phyloP scores from a whole-genome alignment of 2,888 invertebrate species.

The Dexiosoma caninum region DNA sequence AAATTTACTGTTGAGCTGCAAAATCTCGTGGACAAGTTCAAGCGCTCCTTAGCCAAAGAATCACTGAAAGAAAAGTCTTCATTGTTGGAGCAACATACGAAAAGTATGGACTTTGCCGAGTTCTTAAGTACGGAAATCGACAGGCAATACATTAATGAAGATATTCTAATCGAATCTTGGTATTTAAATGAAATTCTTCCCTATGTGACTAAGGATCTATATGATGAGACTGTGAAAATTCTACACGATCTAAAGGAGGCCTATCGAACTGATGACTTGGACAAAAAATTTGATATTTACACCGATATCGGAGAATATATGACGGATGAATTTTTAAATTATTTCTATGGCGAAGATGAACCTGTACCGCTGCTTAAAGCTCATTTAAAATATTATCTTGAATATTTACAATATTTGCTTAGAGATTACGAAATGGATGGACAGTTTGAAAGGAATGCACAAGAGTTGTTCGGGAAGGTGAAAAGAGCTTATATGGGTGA shows the following conservation, averaged over 20 bases:
- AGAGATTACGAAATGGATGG: slow-evolving; percentile 4
- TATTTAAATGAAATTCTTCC: slow-evolving; percentile 51
- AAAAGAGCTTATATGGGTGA: slow-evolving; percentile 6
- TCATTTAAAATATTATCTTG: slow-evolving; percentile 58
- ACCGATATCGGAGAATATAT: slow-evolving; percentile 57
- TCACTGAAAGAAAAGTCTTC: slow-evolving; percentile 44
- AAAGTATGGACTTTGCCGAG: slow-evolving; percentile 41
- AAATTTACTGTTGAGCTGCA: slow-evolving; percentile 46
- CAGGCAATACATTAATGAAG: slow-evolving; percentile 63
- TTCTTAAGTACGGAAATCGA: slow-evolving; percentile 58
- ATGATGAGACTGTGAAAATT: slow-evolving; percentile 37
- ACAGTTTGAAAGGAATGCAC: slow-evolving; percentile 19
- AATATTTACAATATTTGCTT: slow-evolving; percentile 60
- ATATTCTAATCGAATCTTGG: slow-evolving; percentile 64
- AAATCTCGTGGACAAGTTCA: slow-evolving; percentile 46
- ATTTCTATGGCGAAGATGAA: slow-evolving; percentile 27
- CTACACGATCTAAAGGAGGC: slow-evolving; percentile 49
- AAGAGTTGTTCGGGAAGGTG: slow-evolving; percentile 20
- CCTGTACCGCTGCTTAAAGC: slow-evolving; percentile 55
- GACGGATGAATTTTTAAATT: slow-evolving; percentile 39
- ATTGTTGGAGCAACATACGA: slow-evolving; percentile 36
- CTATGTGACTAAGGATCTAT: slow-evolving; percentile 38
- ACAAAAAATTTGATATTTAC: slow-evolving; percentile 61
- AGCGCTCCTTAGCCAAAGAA: slow-evolving; percentile 27
- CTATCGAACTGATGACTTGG: slow-evolving; percentile 38